Base-by-base conservation (phyloP, 2,888 invertebrate genomes). In the Iselma pallidipennis region DNA sequence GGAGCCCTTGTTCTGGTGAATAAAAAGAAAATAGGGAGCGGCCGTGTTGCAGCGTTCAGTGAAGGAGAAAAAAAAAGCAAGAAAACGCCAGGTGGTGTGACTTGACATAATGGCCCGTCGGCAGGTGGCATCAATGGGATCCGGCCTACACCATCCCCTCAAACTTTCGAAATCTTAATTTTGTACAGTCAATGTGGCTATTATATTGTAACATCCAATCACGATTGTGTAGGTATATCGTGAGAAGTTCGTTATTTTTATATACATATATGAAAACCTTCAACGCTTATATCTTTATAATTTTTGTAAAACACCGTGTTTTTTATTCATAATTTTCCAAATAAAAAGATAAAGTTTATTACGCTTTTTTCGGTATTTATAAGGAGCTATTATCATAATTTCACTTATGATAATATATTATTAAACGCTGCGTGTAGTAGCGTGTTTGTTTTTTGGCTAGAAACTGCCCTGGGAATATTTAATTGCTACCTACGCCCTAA, bases 31-130 rank as follows among this genome's bases (percentile, higher is more conserved):
- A 21, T 10, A 19, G 9, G 42, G 21, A 21, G 21, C 42, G 21
- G 4, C 21, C 3, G 14, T 37, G 5, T 37, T n/a, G n/a, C n/a
- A n/a, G n/a, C n/a, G n/a, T n/a, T n/a, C n/a, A 16, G 2, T 5
- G 42, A 10, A 14, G 0, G 7, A 6, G 16, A 2, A 2, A 42
- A 42, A 42, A 42, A 42, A 42, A 9, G 26, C 26, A 37, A 31
- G 37, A 29, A 49, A 61, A 62, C 57, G 61, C 61, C 61, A 62
- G 61, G 61, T 62, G 61, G 61, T 62, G 58, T 58, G 61, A 62
- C 55, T 62, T 52, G 55, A 54, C 61, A 62, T 50, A 61, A 61
- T 61, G 26, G 59, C 29, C 45, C 29, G 19, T 26, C 29, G 48
- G 61, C 61, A 62, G 61, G 61, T 62, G 61, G 61, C 31, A 54